phyloP scores from a whole-genome alignment of 2,888 invertebrate genomes.

The Crematogaster levior region DNA sequence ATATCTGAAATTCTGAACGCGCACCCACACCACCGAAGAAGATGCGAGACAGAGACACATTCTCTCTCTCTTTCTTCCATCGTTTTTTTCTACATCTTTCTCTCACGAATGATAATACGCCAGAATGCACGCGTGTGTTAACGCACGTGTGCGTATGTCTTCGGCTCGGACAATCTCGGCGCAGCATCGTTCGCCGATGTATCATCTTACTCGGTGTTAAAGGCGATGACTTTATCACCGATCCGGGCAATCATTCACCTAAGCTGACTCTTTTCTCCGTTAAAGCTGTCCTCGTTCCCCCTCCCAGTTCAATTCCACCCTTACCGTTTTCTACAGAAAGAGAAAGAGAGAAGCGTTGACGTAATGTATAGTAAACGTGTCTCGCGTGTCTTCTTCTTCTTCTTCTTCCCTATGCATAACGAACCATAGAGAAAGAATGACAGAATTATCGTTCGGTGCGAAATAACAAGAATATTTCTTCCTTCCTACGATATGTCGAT shows the following conservation, averaged over 20 bases:
- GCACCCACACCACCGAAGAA: conserved; percentile 67
- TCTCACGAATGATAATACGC: neutral
- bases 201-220: conserved; percentile 85
- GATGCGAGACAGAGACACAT: conserved; percentile 34
- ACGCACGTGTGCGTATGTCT: conserved; percentile 50
- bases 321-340: neutral
- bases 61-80: conserved; percentile 35
- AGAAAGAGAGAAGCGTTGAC: conserved; percentile 53
- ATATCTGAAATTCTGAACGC: conserved; percentile 75
- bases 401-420: conserved; percentile 56
- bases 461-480: neutral
- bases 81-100: conserved; percentile 47
- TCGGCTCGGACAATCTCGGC: conserved; percentile 79
- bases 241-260: conserved; percentile 80
- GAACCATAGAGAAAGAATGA: conserved; percentile 43
- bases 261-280: conserved; percentile 68
- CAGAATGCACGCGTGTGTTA: conserved; percentile 24
- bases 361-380: conserved; percentile 64
- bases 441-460: conserved; percentile 57
- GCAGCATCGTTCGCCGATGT: conserved; percentile 84
- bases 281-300: conserved; percentile 58
- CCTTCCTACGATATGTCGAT: neutral
- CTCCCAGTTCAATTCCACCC: conserved; percentile 28
- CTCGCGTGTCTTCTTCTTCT: conserved; percentile 59
- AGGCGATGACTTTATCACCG: conserved; percentile 86